Evolutionary conservation across 1,140 invertebrate species (phyloP).

Genomic region (Bradysia coprophila): DNA sequence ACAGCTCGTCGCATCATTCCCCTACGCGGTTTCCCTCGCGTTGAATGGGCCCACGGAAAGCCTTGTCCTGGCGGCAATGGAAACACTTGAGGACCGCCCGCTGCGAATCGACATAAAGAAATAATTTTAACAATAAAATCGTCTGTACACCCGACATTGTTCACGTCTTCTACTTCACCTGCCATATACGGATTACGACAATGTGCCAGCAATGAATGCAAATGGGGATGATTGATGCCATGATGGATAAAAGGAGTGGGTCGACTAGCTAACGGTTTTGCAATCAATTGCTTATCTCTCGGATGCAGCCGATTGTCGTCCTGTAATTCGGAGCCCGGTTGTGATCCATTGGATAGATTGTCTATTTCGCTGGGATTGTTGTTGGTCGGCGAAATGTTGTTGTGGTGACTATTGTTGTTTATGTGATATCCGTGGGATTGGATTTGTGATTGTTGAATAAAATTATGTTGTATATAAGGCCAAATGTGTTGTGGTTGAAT

Average conservation of each 20-base stretch:
- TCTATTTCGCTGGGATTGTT: conserved; percentile 26
- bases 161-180: too few relatives aligned
- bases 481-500: conserved; percentile 26
- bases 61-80: conserved; percentile 37
- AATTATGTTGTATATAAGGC: conserved; percentile 26
- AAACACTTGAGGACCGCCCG: conserved; percentile 34
- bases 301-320: conserved; percentile 10
- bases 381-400: conserved; percentile 22
- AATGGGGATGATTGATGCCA: conserved; percentile 25
- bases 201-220: conserved; percentile 26
- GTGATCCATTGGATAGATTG: conserved; percentile 17
- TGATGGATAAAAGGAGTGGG: conserved; percentile 28
- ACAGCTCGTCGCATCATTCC: conserved; percentile 91
- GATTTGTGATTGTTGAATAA: conserved; percentile 12
- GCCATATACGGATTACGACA: conserved; percentile 32
- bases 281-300: conserved; percentile 22
- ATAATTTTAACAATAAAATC: not conserved
- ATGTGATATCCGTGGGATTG: conserved; percentile 1
- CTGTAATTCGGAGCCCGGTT: conserved; percentile 10
- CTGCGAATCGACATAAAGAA: conserved; percentile 7
- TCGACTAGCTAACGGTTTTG: conserved; percentile 31
- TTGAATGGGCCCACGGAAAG: conserved; percentile 63
- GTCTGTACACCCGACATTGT: not conserved
- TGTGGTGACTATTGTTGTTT: conserved; percentile 1
- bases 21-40: conserved; percentile 63